Evolutionary conservation across 2,113 vertebrate genomes (phyloP).

Genomic region (Nanorana parkeri): DNA sequence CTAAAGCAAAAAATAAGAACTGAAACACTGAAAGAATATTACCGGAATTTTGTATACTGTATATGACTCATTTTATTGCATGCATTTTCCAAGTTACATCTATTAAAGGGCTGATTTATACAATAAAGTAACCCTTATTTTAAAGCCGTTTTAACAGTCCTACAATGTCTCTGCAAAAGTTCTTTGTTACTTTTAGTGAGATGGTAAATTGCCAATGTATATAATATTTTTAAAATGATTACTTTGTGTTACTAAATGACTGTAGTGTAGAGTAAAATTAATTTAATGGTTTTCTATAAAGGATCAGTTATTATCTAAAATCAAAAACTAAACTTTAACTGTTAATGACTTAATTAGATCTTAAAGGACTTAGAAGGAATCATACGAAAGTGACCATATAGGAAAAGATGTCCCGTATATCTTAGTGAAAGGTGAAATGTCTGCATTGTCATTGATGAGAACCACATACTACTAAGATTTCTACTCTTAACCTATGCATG

Average conservation of each 20-base stretch:
- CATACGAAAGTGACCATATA: too few relatives aligned
- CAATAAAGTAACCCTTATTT: conserved; percentile 5
- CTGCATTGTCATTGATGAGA: too few relatives aligned
- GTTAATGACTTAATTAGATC: background rate
- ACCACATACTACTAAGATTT: too few relatives aligned
- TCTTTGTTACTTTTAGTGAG: conserved; percentile 14
- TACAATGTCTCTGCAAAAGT: conserved; percentile 2
- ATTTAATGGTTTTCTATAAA: conserved; percentile 10
- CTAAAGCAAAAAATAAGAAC: conserved; percentile 25
- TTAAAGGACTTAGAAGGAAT: too few relatives aligned
- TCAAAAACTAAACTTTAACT: conserved; percentile 11
- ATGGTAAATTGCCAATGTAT: conserved; percentile 13
- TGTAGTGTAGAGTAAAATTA: background rate
- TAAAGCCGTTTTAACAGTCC: conserved; percentile 6
- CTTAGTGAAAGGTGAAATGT: too few relatives aligned
- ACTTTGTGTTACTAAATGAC: background rate
- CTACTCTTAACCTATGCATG: too few relatives aligned
- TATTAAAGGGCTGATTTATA: conserved; percentile 15
- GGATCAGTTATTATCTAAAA: background rate
- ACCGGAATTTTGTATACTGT: conserved; percentile 24
- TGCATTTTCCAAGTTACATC: conserved; percentile 18
- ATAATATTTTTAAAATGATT: background rate
- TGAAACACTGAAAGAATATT: conserved; percentile 41
- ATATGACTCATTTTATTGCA: conserved; percentile 45
- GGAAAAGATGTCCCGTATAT: too few relatives aligned